These are phyloP conservation scores for Geotrypetes seraphini DNA, from an alignment of 2,797 vertebrate genomes.

Conservation along the genomic window DNA sequence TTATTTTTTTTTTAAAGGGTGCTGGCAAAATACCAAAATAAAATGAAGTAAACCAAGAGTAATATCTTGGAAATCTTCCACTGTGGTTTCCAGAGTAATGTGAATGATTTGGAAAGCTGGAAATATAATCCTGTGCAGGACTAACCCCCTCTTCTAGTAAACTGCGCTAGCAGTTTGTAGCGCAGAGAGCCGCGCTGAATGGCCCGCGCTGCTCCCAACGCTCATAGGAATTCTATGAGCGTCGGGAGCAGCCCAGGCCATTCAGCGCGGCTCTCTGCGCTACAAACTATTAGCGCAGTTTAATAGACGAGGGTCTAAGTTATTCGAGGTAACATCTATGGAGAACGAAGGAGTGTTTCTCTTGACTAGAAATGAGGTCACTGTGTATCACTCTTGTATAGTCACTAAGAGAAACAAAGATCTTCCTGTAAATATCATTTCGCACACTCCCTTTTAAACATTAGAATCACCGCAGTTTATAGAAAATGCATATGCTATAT, in stretches of 20 bases:
- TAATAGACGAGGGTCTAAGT: no score
- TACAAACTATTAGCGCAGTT: no score
- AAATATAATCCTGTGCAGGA: conserved; percentile 44
- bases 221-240: no score
- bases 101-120: conserved; percentile 57
- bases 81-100: conserved; percentile 53
- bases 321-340: conserved; percentile 52
- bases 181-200: no score
- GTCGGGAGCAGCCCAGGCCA: no score
- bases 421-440: conserved; percentile 20
- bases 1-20: no score
- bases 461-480: conserved; percentile 14
- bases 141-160: no score
- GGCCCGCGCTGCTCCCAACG: no score
- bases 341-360: conserved; percentile 35
- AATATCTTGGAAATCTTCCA: conserved; percentile 49
- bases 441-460: conserved; percentile 3
- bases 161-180: no score
- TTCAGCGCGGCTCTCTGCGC: no score
- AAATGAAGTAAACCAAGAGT: conserved; percentile 47
- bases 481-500: conserved; percentile 25
- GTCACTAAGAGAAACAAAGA: conserved; percentile 10
- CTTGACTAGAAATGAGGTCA: conserved; percentile 27
- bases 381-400: conserved; percentile 15
- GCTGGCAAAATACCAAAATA: conserved; percentile 34